Percentiles rank a stretch among this genome's conserved stretches.
Conservation (phyloP, 2,113 vertebrate species). For the Apodemus speciosus region DNA sequence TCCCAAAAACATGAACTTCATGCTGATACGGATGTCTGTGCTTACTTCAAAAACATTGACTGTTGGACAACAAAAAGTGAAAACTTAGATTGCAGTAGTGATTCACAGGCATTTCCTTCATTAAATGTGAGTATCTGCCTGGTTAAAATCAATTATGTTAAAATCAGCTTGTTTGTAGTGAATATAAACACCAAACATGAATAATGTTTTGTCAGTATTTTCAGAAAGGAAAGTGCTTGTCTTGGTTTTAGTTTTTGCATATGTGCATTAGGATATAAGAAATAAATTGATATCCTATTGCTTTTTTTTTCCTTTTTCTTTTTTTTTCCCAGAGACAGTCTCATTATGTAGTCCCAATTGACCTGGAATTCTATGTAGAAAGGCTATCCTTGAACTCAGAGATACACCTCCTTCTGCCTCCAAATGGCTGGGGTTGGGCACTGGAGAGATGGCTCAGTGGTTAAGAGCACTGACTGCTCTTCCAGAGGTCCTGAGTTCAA, state of each 20-base stretch:
- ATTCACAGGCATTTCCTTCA: conserved; percentile 82
- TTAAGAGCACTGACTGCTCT: too few relatives aligned
- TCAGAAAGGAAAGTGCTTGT: background rate
- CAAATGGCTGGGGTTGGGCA: background rate
- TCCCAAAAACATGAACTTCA: conserved; percentile 79
- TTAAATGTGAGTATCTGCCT: conserved; percentile 84
- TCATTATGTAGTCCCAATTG: background rate
- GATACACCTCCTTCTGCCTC: too few relatives aligned
- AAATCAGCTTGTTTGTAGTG: conserved; percentile 17
- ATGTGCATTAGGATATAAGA: background rate
- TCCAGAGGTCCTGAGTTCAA: too few relatives aligned
- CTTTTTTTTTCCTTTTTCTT: background rate
- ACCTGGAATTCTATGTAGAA: background rate
- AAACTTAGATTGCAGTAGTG: conserved; percentile 81
- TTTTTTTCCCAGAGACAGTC: background rate
- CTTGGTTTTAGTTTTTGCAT: background rate
- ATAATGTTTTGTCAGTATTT: conserved; percentile 20
- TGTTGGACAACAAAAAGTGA: conserved; percentile 85
- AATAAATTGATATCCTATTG: background rate
- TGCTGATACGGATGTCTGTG: conserved; percentile 77
- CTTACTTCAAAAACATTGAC: conserved; percentile 77
- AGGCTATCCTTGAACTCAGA: background rate
- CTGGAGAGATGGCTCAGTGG: too few relatives aligned
- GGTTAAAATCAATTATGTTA: background rate
- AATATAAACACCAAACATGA: background rate